Evolutionary conservation across 1,140 invertebrate species (phyloP).

Genomic region (Colletes gigas): DNA sequence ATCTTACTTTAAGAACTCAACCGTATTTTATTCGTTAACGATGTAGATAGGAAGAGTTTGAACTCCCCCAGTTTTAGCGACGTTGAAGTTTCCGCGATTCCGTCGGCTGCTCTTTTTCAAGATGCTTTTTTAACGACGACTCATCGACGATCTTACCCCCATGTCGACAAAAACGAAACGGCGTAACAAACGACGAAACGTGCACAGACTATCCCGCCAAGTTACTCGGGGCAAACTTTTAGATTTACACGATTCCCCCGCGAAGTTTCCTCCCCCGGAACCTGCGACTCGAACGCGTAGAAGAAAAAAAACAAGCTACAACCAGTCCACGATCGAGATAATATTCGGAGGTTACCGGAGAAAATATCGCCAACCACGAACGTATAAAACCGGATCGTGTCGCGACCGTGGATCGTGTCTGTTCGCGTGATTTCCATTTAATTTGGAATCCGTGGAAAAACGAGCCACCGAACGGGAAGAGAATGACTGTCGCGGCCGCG

Average conservation of each 20-base stretch:
- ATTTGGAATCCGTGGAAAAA: slow-evolving; percentile 17
- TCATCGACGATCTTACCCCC: slow-evolving; percentile 24
- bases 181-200: slow-evolving; percentile 30
- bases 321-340: slow-evolving; percentile 40
- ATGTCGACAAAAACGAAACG: slow-evolving; percentile 1
- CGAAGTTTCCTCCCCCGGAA: slow-evolving; percentile 37
- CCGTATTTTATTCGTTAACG: too few relatives aligned
- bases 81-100: slow-evolving; percentile 11
- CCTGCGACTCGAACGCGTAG: slow-evolving; percentile 32
- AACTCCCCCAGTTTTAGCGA: not conserved
- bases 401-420: not conserved
- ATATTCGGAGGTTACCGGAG: too few relatives aligned
- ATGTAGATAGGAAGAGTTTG: too few relatives aligned
- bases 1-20: too few relatives aligned
- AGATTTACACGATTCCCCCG: slow-evolving; percentile 59
- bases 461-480: not conserved
- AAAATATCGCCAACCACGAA: too few relatives aligned
- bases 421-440: slow-evolving; percentile 34
- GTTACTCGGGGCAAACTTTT: slow-evolving; percentile 53
- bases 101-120: not conserved
- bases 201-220: slow-evolving; percentile 29
- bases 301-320: slow-evolving; percentile 37
- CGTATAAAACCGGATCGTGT: not conserved
- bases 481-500: slow-evolving; percentile 25
- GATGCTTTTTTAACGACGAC: slow-evolving; percentile 30